Conservation (phyloP, 2,113 vertebrate genomes). For the Danio rerio region GRCz12tu NC_133198.1:23827501-23828000, state of each 20-base stretch:
- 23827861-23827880: not conserved
- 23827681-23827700: constrained; percentile 49
- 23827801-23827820: not conserved
- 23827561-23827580: too few relatives aligned
- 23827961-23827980: not conserved
- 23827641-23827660: constrained; percentile 28
- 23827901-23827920: not conserved
- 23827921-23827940: not conserved
- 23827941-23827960: not conserved
- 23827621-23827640: constrained; percentile 47
- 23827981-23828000: not conserved
- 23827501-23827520: constrained; percentile 56
- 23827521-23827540: constrained; percentile 34
- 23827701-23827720: constrained; percentile 43
- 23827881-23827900: not conserved
- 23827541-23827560: not conserved
- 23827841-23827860: not conserved
- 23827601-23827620: constrained; percentile 53
- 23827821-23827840: not conserved
- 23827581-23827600: constrained; percentile 40
- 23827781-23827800: not conserved
- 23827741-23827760: constrained; percentile 38
- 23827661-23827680: constrained; percentile 29
- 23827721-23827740: constrained; percentile 38
- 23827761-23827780: constrained; percentile 5